Base-by-base conservation (phyloP, 2,888 invertebrate genomes). In the Nomada goodeniana region DNA sequence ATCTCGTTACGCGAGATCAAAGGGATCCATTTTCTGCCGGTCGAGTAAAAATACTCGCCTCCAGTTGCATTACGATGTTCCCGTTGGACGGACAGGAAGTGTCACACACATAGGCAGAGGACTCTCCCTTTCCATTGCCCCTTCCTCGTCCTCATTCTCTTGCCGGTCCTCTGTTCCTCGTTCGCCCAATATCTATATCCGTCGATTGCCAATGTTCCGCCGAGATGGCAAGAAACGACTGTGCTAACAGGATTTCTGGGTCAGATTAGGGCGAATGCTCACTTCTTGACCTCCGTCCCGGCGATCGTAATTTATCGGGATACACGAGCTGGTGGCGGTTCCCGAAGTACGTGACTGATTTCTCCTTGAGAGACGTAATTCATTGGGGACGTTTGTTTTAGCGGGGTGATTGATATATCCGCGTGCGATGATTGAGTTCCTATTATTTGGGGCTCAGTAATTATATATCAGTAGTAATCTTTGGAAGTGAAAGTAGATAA, bases 241-340 rank as follows among this genome's bases (percentile, higher is more conserved):
- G 84, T 67, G 80, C 84, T 72, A 86, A 82, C 85, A 87, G 86
- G 89, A 91, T 91, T 87, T 87, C 80, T 81, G 79, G 83, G 86
- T 84, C 84, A 85, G 90, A 92, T 91, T 91, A 90, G 91, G 92
- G 90, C 90, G 89, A 91, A 90, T 83, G 89, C 88, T 90, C 91
- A 91, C 92, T 92, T 92, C 91, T 92, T 92, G 90, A 91, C 91
- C 92, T 85, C 36, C 5, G 88, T 83, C 90, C 90, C 84, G 80
- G 75, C 82, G 80, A 77, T 87, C 87, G 88, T 86, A 88, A 90
- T 86, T 88, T 84, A 87, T 84, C 86, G 82, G 80, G 78, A 76
- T 81, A 78, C 20, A 47, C 59, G 71, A 57, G 69, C n/a, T 13
- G 57, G 26, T 20, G 52, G n/a, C 50, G 55, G 69, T 63, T 36